Evolutionary conservation across 2,797 vertebrate species (phyloP).

Genomic region (Sciurus vulgaris): DNA sequence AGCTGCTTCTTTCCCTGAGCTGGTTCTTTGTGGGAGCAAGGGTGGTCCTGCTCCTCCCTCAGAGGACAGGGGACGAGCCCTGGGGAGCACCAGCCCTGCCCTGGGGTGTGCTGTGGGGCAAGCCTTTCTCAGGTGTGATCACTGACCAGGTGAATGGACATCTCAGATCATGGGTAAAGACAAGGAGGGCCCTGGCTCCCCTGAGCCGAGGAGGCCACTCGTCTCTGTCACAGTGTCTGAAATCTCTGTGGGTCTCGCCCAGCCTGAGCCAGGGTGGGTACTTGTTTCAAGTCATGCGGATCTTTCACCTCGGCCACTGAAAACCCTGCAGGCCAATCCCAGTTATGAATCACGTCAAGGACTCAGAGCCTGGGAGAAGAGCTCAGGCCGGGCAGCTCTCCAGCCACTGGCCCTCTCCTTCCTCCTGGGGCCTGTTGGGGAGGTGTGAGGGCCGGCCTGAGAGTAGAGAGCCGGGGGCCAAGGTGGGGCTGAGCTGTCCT

Average conservation of each 20-base stretch:
- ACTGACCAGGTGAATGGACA: neutral
- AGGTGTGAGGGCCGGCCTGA: neutral
- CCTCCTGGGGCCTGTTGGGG: neutral
- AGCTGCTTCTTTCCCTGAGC: neutral
- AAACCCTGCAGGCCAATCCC: neutral
- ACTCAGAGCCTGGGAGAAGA: neutral
- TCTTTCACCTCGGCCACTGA: neutral
- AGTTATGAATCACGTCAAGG: neutral
- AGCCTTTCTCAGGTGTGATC: neutral
- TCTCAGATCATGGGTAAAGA: neutral
- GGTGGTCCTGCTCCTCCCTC: neutral
- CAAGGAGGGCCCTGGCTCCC: neutral
- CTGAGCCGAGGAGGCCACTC: neutral
- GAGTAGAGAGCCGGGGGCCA: neutral
- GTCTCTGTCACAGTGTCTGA: no score
- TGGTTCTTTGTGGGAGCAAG: neutral
- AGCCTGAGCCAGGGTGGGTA: neutral
- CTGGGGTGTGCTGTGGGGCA: fast-evolving
- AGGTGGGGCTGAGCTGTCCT: neutral
- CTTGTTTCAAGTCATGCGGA: neutral
- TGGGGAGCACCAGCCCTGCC: neutral
- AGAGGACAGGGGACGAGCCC: neutral
- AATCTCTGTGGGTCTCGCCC: neutral
- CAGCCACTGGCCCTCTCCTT: neutral
- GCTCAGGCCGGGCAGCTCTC: neutral